Conservation (phyloP, 2,797 vertebrate species). For the Denticeps clupeoides region DNA sequence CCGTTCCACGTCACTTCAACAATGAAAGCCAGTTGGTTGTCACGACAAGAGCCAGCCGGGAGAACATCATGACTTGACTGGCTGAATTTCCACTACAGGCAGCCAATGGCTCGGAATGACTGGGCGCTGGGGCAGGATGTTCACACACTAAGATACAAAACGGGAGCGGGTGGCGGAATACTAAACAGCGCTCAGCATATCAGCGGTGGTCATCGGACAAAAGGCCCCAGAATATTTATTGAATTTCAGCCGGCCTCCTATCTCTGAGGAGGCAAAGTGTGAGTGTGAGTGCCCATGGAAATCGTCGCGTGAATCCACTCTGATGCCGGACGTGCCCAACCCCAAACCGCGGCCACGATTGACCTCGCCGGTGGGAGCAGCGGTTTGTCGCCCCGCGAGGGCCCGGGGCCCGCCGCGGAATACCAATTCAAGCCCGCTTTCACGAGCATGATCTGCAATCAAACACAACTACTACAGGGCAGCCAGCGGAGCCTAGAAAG, state of each 20-base stretch:
- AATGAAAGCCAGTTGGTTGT: constrained; percentile 1
- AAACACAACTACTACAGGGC: background rate
- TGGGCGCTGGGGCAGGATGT: background rate
- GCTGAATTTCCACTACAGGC: background rate
- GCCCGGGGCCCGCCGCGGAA: constrained; percentile 16
- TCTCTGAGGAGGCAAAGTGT: background rate
- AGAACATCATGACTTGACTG: background rate
- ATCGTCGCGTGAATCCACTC: too few relatives aligned
- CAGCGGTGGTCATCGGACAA: constrained; percentile 4
- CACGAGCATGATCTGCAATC: constrained; percentile 17
- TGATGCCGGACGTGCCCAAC: too few relatives aligned
- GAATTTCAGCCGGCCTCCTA: background rate
- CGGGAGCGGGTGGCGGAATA: constrained; percentile 9
- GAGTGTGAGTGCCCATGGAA: constrained; percentile 2
- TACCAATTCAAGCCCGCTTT: constrained; percentile 20
- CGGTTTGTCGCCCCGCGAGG: too few relatives aligned
- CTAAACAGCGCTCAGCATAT: constrained; percentile 9
- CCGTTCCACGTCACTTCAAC: background rate
- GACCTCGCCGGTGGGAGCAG: too few relatives aligned
- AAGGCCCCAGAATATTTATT: constrained; percentile 2
- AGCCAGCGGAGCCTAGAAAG: background rate
- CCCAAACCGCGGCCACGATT: background rate
- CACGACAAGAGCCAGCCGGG: background rate
- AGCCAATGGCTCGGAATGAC: background rate
- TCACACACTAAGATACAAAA: background rate